These are phyloP conservation scores for Puma concolor DNA, from an alignment of 2,113 vertebrate genomes.

Conservation along the genomic window DNA sequence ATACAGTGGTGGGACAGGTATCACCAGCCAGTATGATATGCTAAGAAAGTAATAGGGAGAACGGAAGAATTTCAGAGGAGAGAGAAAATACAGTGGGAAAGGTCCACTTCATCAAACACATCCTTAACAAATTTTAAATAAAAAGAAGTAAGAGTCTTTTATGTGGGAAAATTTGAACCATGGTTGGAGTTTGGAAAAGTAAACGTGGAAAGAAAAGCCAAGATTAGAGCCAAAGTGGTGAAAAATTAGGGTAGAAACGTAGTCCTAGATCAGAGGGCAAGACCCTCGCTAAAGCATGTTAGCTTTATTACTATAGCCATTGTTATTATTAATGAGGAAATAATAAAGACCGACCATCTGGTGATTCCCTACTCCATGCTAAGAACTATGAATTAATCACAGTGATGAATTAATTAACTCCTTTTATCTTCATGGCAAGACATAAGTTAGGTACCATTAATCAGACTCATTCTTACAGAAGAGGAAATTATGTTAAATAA, in stretches of 20 bases:
- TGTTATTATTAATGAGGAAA: conserved; percentile 7
- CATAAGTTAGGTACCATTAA: neutral
- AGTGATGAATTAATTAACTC: neutral
- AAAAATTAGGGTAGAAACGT: neutral
- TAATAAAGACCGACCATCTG: neutral
- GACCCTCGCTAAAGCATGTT: neutral
- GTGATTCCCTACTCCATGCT: neutral
- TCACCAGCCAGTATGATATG: neutral
- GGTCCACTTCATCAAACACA: neutral
- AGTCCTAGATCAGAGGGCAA: neutral
- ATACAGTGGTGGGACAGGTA: neutral
- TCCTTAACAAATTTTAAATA: neutral
- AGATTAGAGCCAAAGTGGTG: neutral
- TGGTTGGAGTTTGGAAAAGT: conserved; percentile 3
- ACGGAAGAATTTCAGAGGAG: neutral
- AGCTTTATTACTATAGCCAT: neutral
- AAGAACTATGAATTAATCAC: neutral
- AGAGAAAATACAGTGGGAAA: neutral
- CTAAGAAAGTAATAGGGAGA: neutral
- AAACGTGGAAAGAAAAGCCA: neutral
- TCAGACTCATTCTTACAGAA: neutral
- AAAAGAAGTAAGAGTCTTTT: neutral
- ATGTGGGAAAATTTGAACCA: neutral
- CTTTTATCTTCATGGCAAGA: neutral
- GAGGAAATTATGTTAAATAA: conserved; percentile 4